Conservation (phyloP, 2,797 vertebrate genomes). For the Hydrophis major region DNA sequence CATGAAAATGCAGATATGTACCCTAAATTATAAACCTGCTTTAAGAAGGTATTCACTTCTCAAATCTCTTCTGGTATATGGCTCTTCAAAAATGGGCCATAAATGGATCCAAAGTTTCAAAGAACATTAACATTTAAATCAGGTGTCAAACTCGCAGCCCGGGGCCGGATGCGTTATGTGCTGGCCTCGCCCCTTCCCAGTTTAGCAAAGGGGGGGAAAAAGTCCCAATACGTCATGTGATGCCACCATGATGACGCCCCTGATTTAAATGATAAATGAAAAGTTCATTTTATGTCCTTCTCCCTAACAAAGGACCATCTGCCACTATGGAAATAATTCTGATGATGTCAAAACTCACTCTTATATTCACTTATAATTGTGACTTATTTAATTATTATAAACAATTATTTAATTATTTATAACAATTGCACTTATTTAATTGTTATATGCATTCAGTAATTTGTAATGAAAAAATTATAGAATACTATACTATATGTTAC, state of each 20-base stretch:
- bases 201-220: too few species aligned
- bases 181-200: too few species aligned
- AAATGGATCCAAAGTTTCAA: neutral
- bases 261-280: neutral
- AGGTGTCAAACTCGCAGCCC: too few species aligned
- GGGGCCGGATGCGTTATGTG: too few species aligned
- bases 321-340: neutral
- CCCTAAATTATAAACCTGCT: neutral
- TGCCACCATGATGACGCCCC: too few species aligned
- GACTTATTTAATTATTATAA: neutral
- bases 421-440: neutral
- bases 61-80: neutral
- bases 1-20: constrained; percentile 19
- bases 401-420: too few species aligned
- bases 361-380: neutral
- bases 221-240: too few species aligned
- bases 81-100: neutral
- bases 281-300: neutral
- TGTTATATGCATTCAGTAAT: neutral
- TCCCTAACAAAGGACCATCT: neutral
- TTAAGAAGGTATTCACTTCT: constrained; percentile 26
- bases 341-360: neutral
- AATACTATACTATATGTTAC: neutral
- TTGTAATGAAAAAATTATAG: neutral
- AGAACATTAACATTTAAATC: neutral